Evolutionary conservation across 2,113 vertebrate species (phyloP), one percentile per base, ranked within the genome.

Genomic region (Aspidoscelis tigris): DNA sequence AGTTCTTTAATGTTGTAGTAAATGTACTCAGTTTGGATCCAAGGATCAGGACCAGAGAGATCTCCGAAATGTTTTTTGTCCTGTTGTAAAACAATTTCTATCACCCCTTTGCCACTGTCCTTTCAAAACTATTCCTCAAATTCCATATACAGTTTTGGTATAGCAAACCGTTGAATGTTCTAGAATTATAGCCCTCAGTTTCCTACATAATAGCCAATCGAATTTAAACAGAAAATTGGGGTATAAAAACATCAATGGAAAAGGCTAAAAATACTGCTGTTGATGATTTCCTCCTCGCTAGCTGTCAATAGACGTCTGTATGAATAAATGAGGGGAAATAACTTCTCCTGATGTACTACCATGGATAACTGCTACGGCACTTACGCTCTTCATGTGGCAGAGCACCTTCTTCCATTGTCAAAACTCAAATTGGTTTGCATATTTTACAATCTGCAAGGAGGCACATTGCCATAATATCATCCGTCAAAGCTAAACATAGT

Each of bases 401-500:
- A 20, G n/a, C 33, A 70, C 44, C 33, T 26, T 26, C 47, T 41
- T 64, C 75, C 55, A 22, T 66, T n/a, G 7, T 16, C 33, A 68
- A 75, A 82, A 50, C 21, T 24, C 26, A 66, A 44, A 22, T 26
- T 41, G 26, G 64, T 79, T 66, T 68, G 47, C 22, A 50, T 14
- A 43, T 68, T 80, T 66, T 80, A 47, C 9, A 68, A 68, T 68
- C 11, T 39, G 58, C 9, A 76, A 76, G 10, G 2, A 53, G 20
- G 33, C 68, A 66, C 2, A 10, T 10, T 53, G 43, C 11, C 61
- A 66, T 53, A 33, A 53, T 64, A 76, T 76, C 47, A 83, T 53
- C 74, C 47, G 53, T 83, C 61, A 83, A 83, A 76, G 26, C n/a
- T 65, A 66, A 76, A 76, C 8, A 75, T 33, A 83, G 61, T 76